A percentile compares a stretch with the other conserved stretches of the same genome.
These are phyloP conservation scores for Anneissia japonica DNA, from an alignment of 35 echinoderm and acorn worm species.

Conservation along the genomic window DNA sequence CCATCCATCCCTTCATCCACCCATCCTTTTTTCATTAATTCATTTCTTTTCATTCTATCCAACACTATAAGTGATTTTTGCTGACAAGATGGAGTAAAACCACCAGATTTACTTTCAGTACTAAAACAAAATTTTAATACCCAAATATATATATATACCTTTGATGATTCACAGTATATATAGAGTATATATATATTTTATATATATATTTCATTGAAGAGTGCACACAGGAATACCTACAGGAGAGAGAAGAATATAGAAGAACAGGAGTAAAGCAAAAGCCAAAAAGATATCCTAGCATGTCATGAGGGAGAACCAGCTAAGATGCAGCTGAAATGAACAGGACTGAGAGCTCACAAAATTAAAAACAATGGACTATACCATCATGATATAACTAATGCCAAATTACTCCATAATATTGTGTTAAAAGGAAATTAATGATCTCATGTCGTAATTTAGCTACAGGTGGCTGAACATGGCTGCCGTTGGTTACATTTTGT, in stretches of 20 bases:
- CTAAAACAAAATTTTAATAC: not conserved
- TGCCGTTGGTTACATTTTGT: too few species aligned
- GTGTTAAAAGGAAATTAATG: too few species aligned
- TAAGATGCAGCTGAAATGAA: too few species aligned
- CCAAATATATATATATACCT: not conserved
- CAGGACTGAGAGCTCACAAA: too few species aligned
- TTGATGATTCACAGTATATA: not conserved
- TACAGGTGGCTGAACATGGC: too few species aligned
- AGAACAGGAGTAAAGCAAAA: slow-evolving; percentile 55
- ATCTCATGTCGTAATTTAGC: too few species aligned
- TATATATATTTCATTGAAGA: slow-evolving; percentile 65
- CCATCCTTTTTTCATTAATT: too few species aligned
- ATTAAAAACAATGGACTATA: too few species aligned
- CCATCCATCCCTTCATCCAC: too few species aligned
- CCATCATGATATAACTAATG: too few species aligned
- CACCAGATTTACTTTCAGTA: not conserved
- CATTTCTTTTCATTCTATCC: too few species aligned
- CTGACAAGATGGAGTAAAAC: not conserved
- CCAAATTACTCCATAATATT: too few species aligned
- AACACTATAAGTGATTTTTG: not conserved
- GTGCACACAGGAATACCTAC: slow-evolving; percentile 84
- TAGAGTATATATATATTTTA: slow-evolving; percentile 65
- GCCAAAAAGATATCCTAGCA: slow-evolving; percentile 18
- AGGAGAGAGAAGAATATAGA: slow-evolving; percentile 71
- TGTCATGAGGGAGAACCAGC: not conserved